Evolutionary conservation across 2,888 invertebrate genomes (phyloP).

Genomic region (Drosophila peninsularis): DNA sequence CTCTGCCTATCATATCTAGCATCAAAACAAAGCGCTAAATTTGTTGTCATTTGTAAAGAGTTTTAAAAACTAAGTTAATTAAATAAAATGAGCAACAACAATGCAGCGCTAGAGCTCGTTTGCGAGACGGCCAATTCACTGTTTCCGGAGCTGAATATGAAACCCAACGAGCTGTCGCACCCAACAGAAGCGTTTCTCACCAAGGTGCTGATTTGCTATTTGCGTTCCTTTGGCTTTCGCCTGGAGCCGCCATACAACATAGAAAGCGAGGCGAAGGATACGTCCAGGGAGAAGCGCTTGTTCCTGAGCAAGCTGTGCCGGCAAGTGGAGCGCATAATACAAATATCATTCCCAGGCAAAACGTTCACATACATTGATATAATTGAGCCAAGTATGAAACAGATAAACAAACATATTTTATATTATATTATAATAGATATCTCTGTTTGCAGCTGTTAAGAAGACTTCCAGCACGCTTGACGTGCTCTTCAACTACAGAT

Average conservation of each 20-base stretch:
- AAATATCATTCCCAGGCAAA: slow-evolving; percentile 78
- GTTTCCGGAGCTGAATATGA: slow-evolving; percentile 77
- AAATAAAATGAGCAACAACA: slow-evolving; percentile 34
- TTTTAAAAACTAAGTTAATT: not conserved
- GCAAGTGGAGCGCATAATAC: slow-evolving; percentile 80
- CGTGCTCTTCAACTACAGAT: slow-evolving; percentile 79
- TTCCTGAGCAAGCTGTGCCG: slow-evolving; percentile 74
- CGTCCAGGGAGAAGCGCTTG: slow-evolving; percentile 66
- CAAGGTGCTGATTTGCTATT: slow-evolving; percentile 71
- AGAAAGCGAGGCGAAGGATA: slow-evolving; percentile 52
- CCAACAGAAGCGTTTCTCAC: slow-evolving; percentile 78
- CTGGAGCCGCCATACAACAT: slow-evolving; percentile 67
- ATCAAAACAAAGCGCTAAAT: slow-evolving; percentile 17
- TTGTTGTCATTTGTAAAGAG: not conserved
- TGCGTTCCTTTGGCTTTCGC: slow-evolving; percentile 78
- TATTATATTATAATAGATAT: not conserved
- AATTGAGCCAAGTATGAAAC: slow-evolving; percentile 71
- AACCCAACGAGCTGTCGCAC: slow-evolving; percentile 63
- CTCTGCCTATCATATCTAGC: not conserved
- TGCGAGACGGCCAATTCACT: slow-evolving; percentile 73
- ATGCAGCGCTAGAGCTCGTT: slow-evolving; percentile 37
- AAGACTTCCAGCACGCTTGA: slow-evolving; percentile 78
- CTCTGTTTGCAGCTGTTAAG: slow-evolving; percentile 65
- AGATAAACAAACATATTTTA: not conserved
- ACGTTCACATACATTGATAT: slow-evolving; percentile 78